A percentile compares a stretch with the other conserved stretches of the same genome.
phyloP scores from a whole-genome alignment of 2,113 vertebrate species.

The Shinisaurus crocodilurus region DNA sequence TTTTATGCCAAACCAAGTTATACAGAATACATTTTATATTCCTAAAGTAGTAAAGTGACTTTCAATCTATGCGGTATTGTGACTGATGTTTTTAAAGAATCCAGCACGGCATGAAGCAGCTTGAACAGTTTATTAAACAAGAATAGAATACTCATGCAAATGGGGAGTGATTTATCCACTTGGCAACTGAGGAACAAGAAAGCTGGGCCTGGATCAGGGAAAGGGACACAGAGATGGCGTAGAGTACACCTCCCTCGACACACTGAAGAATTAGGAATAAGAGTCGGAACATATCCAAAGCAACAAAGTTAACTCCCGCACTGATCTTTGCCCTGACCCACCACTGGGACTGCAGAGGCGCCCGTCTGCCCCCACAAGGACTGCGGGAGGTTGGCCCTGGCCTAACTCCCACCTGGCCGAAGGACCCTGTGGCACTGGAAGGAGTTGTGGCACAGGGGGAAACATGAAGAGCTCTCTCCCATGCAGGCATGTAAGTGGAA shows the following conservation, averaged over 20 bases:
- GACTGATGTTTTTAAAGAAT: not conserved
- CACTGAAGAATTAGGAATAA: not conserved
- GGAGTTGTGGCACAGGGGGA: not conserved
- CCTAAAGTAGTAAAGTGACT: no score
- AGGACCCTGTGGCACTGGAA: not conserved
- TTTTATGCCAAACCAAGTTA: no score
- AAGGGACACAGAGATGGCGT: not conserved
- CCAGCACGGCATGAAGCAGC: no score
- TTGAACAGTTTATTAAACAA: conserved; percentile 22
- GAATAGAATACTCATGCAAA: not conserved
- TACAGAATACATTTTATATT: no score
- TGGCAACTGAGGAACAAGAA: not conserved
- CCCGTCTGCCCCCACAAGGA: no score
- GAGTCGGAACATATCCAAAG: not conserved
- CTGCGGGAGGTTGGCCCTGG: accelerated
- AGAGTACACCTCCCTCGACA: not conserved
- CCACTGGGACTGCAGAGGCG: not conserved
- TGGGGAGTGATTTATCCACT: not conserved
- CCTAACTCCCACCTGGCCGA: not conserved
- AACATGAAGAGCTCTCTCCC: not conserved
- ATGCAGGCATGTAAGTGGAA: not conserved
- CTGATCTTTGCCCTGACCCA: not conserved
- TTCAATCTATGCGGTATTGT: no score
- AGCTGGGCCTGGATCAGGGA: no score
- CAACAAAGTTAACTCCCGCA: not conserved